These are phyloP conservation scores for Phalloptychus januarius DNA, from an alignment of 2,797 vertebrate genomes.

Conservation along the genomic window DNA sequence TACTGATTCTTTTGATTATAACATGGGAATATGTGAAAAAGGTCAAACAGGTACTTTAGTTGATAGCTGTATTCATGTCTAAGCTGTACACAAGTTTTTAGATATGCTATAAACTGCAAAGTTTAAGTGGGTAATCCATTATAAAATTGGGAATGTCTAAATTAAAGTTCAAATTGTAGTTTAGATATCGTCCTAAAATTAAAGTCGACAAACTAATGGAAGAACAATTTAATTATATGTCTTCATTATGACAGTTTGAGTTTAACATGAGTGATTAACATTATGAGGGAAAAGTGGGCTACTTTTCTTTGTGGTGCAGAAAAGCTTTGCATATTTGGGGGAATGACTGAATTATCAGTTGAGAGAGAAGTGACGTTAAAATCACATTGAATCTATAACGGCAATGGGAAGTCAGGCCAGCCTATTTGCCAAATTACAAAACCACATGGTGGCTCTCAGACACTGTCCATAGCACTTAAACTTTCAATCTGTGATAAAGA, in stretches of 20 bases:
- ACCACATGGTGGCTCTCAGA: neutral
- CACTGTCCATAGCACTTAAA: neutral
- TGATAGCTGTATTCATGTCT: neutral
- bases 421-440: no score
- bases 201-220: neutral
- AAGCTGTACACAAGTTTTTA: neutral
- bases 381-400: no score
- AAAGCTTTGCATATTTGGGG: no score
- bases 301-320: neutral
- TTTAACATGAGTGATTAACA: neutral
- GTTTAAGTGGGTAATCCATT: no score
- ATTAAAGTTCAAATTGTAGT: neutral
- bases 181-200: neutral
- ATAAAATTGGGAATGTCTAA: neutral
- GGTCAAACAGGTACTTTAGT: neutral
- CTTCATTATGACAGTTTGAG: neutral
- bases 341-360: no score
- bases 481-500: neutral
- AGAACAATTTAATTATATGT: neutral
- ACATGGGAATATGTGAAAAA: neutral
- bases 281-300: no score
- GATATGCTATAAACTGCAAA: neutral
- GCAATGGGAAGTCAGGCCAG: neutral
- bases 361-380: no score
- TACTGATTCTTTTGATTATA: neutral